These are phyloP conservation scores for Hypselothyrea guttata DNA, from an alignment of 2,888 invertebrate species.

Conservation along the genomic window DNA sequence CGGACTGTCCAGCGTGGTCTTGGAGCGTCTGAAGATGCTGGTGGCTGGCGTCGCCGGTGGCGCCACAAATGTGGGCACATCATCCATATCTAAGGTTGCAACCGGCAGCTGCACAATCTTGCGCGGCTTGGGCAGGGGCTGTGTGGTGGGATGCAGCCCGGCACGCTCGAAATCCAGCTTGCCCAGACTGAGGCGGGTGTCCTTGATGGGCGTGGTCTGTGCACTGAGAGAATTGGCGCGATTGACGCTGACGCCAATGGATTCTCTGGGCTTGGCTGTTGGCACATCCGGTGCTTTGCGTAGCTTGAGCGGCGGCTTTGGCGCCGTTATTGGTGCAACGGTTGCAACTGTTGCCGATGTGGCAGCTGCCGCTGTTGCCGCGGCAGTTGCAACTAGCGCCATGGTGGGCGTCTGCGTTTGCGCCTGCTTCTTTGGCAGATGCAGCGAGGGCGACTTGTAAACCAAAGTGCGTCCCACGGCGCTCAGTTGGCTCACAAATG, in stretches of 20 bases:
- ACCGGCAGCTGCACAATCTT: slow-evolving; percentile 79
- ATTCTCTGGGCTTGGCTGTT: slow-evolving; percentile 66
- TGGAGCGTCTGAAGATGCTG: slow-evolving; percentile 78
- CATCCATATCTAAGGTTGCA: slow-evolving; percentile 78
- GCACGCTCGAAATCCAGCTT: slow-evolving; percentile 75
- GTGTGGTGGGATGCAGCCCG: slow-evolving; percentile 68
- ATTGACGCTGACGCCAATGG: slow-evolving; percentile 48
- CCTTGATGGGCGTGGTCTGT: slow-evolving; percentile 64
- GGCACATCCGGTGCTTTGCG: slow-evolving; percentile 80
- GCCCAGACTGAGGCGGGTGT: slow-evolving; percentile 77
- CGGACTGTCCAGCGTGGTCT: slow-evolving; percentile 76
- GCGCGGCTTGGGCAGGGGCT: slow-evolving; percentile 76
- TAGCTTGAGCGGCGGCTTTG: slow-evolving; percentile 73
- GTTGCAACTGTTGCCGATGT: slow-evolving; percentile 17
- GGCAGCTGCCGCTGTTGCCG: slow-evolving; percentile 31
- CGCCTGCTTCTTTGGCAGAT: slow-evolving; percentile 79
- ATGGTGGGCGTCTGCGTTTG: slow-evolving; percentile 70
- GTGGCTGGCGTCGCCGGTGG: slow-evolving; percentile 44
- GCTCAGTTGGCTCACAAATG: slow-evolving; percentile 65
- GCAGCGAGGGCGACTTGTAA: slow-evolving; percentile 81
- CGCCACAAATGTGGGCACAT: slow-evolving; percentile 40
- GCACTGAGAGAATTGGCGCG: slow-evolving; percentile 66
- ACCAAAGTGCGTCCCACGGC: slow-evolving; percentile 82
- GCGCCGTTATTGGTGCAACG: slow-evolving; percentile 47
- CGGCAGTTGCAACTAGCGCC: slow-evolving; percentile 50